Percentiles rank a stretch among this genome's conserved stretches.
Evolutionary conservation across 1,140 invertebrate genomes (phyloP).

Genomic region (Aphelinus certus): DNA sequence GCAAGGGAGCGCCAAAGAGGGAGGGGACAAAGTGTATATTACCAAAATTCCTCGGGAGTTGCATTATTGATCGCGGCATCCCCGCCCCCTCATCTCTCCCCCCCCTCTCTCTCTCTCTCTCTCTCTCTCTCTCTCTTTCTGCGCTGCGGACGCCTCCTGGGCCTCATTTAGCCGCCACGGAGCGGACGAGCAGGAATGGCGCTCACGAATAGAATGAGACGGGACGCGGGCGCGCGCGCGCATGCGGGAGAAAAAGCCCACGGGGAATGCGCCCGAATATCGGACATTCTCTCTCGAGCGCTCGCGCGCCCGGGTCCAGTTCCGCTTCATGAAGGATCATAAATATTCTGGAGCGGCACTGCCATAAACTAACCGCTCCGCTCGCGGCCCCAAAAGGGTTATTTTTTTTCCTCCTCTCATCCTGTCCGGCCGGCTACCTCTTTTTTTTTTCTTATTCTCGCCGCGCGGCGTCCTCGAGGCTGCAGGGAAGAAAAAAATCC

Average conservation of each 20-base stretch:
- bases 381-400: constrained; percentile 59
- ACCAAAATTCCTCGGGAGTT: constrained; percentile 38
- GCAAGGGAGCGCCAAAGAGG: neutral
- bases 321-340: constrained; percentile 56
- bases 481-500: constrained; percentile 34
- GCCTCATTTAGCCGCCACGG: constrained; percentile 41
- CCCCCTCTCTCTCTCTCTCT: constrained; percentile 6
- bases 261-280: constrained; percentile 36
- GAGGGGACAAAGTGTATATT: constrained; percentile 29
- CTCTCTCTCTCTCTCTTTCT: neutral
- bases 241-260: neutral
- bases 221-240: neutral
- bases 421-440: constrained; percentile 10
- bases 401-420: constrained; percentile 50
- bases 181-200: constrained; percentile 1
- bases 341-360: constrained; percentile 59
- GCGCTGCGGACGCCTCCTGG: constrained; percentile 42
- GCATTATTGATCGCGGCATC: constrained; percentile 49
- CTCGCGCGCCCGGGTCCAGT: constrained; percentile 39
- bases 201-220: neutral
- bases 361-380: constrained; percentile 61
- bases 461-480: too few species aligned
- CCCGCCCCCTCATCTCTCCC: constrained; percentile 35
- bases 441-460: constrained; percentile 34
- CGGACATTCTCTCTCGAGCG: constrained; percentile 36